Base-by-base conservation (phyloP, 2,888 invertebrate species). In the Phortica okadai region DNA sequence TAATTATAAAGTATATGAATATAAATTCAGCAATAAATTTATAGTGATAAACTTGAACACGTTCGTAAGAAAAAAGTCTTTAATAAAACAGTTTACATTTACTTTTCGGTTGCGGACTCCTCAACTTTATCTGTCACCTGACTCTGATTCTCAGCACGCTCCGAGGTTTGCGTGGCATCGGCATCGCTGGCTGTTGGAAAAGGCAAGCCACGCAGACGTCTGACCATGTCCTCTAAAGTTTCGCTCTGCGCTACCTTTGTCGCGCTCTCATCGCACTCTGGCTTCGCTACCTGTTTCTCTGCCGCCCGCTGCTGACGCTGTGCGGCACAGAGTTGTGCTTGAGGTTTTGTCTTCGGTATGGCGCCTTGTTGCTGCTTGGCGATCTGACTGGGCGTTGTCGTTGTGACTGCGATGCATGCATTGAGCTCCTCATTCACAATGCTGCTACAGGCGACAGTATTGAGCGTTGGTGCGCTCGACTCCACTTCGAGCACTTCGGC, bases 221-320 rank as follows among this genome's bases (percentile, higher is more conserved):
- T 84, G 44, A 90, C 90, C 90, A 90, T 89, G 41, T 89, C 84
- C 76, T 90, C 90, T 11, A 90, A 75, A 0, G 88, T 79, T 50
- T 88, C 87, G 0, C 78, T 41, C 14, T 74, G 11, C 41, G 3
- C 45, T 11, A 56, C 5, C 14, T 58, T 58, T 54, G 74, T 78
- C 67, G 44, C 56, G 75, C 81, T n/a, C 74, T 81, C 70, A 69
- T 72, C 80, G 6, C 44, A 72, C 2, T 73, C 25, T 7, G 25
- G 62, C 25, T 62, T 62, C 1, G 25, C 21, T 25, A 4, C 7
- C 6, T 21, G 1, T 62, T 82, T 84, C 62, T 82, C 86, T 10
- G 75, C 70, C 42, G 82, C 82, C 59, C 82, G 77, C 50, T 82
- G 81, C 41, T 82, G 82, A 0, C 88, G 82, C 1, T 81, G 74